A percentile compares a stretch with the other conserved stretches of the same genome.
phyloP scores from a whole-genome alignment of 2,888 invertebrate species.

The Brachylomia viminalis region DNA sequence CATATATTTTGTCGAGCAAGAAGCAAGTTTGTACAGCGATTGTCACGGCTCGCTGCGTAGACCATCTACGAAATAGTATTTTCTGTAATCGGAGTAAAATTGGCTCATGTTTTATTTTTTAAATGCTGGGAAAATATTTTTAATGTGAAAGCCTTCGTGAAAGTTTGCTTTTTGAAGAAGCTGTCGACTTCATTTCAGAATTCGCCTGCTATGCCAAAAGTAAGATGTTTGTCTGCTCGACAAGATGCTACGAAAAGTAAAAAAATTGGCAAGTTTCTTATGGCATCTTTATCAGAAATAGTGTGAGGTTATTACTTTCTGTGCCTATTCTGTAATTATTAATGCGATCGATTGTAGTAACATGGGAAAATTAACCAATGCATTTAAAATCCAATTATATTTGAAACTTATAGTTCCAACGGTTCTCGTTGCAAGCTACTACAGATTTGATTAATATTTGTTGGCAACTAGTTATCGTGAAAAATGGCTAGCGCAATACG shows the following conservation, averaged over 20 bases:
- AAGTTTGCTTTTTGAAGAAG: slow-evolving; percentile 6
- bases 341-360: not conserved
- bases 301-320: not conserved
- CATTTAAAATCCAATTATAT: slow-evolving; percentile 28
- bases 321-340: not conserved
- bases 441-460: slow-evolving; percentile 27
- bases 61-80: slow-evolving; percentile 72
- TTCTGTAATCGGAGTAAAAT: slow-evolving; percentile 57
- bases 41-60: slow-evolving; percentile 71
- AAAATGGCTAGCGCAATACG: slow-evolving; percentile 15
- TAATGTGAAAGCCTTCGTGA: slow-evolving; percentile 19
- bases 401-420: slow-evolving; percentile 16
- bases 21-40: slow-evolving; percentile 70
- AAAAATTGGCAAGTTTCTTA: not conserved
- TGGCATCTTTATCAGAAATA: not conserved
- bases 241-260: slow-evolving; percentile 24
- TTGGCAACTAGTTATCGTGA: slow-evolving; percentile 33
- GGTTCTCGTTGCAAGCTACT: slow-evolving; percentile 9
- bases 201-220: slow-evolving; percentile 27
- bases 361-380: not conserved
- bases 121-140: slow-evolving; percentile 46
- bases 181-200: slow-evolving; percentile 15
- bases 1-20: slow-evolving; percentile 68
- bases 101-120: slow-evolving; percentile 60
- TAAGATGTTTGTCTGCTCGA: slow-evolving; percentile 36